Conservation (phyloP, 2,113 vertebrate genomes). For the Nycticryphes semicollaris region DNA sequence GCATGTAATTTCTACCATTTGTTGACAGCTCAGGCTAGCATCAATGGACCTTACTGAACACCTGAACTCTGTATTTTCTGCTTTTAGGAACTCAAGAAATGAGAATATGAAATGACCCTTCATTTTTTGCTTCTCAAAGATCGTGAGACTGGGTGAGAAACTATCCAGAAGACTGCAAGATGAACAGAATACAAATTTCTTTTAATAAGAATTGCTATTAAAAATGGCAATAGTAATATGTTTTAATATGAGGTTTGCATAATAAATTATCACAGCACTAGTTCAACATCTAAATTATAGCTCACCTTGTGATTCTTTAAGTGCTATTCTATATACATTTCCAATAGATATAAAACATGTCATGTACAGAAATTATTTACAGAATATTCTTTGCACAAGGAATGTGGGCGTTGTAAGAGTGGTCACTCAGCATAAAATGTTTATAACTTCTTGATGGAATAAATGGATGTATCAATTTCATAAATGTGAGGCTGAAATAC, state of each 20-base stretch:
- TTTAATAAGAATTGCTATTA: background rate
- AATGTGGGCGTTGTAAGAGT: background rate
- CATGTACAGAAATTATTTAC: background rate
- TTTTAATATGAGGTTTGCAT: background rate
- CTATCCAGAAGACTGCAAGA: background rate
- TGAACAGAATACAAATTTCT: background rate
- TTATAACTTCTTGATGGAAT: background rate
- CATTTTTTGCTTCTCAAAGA: background rate
- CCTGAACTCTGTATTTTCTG: background rate
- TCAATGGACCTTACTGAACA: background rate
- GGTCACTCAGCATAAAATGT: background rate
- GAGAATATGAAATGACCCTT: background rate
- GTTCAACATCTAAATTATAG: background rate
- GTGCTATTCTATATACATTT: background rate
- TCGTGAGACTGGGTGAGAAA: background rate
- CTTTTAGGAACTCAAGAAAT: background rate
- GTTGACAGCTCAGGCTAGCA: background rate
- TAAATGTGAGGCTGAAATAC: background rate
- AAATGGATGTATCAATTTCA: background rate
- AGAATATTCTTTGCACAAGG: background rate
- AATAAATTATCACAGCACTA: background rate
- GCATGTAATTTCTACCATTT: background rate
- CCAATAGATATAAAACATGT: background rate
- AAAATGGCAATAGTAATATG: background rate
- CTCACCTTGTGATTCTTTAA: background rate